phyloP scores from a whole-genome alignment of 2,888 invertebrate genomes.

The Epirrita christyi region DNA sequence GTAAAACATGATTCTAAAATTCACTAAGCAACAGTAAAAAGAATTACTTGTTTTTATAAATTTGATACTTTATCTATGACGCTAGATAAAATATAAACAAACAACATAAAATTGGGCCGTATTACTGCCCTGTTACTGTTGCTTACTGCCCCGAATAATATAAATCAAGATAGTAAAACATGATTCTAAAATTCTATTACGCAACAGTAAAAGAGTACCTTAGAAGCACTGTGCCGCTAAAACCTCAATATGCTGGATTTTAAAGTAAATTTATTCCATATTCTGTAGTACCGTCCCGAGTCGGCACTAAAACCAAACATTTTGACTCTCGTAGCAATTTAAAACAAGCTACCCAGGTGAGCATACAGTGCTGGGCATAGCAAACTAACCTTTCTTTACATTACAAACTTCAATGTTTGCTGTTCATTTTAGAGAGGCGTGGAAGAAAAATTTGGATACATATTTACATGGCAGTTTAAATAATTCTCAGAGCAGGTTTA shows the following conservation, averaged over 20 bases:
- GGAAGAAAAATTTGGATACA: slow-evolving; percentile 16
- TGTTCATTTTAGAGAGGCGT: slow-evolving; percentile 21
- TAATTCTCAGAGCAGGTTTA: not conserved
- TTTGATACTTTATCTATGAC: too few relatives aligned
- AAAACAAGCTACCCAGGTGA: slow-evolving; percentile 44
- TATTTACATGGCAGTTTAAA: slow-evolving; percentile 12
- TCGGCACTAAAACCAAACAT: slow-evolving; percentile 48
- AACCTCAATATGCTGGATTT: slow-evolving; percentile 43
- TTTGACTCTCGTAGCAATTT: slow-evolving; percentile 47
- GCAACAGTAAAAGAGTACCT: slow-evolving; percentile 40
- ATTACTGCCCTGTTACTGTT: too few relatives aligned
- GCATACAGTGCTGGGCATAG: slow-evolving; percentile 40
- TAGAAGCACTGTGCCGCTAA: slow-evolving; percentile 36
- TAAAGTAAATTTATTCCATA: slow-evolving; percentile 53
- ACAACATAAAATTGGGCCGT: too few relatives aligned
- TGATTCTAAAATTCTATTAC: slow-evolving; percentile 43
- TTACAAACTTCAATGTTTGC: slow-evolving; percentile 48
- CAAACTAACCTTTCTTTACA: slow-evolving; percentile 42
- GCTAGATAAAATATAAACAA: too few relatives aligned
- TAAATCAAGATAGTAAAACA: slow-evolving; percentile 32
- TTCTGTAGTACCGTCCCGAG: slow-evolving; percentile 41
- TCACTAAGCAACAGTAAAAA: slow-evolving; percentile 40
- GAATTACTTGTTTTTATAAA: too few relatives aligned
- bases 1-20: slow-evolving; percentile 40
- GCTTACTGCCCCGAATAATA: not conserved